These are phyloP conservation scores for Dicranocentrus wangi DNA, from an alignment of 2,888 invertebrate genomes.

Conservation along the genomic window DNA sequence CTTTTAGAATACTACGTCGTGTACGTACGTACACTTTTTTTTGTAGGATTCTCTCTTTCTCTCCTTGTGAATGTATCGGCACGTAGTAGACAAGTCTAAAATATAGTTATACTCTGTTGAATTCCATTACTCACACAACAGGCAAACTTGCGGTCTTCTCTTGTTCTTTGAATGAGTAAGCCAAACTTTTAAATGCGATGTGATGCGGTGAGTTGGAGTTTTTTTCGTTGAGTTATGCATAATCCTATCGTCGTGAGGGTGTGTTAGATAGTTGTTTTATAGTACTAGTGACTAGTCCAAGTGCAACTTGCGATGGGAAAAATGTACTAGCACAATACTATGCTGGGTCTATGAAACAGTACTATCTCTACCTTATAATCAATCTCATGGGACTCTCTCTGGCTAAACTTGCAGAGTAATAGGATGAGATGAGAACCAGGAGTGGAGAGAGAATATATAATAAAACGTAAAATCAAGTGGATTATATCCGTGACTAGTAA, in stretches of 20 bases:
- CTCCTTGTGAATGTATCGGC: too few species aligned
- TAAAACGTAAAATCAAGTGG: slow-evolving; percentile 24
- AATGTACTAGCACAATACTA: neutral
- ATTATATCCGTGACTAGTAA: slow-evolving; percentile 12
- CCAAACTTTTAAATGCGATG: slow-evolving; percentile 21
- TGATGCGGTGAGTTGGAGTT: slow-evolving; percentile 31
- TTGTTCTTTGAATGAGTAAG: slow-evolving; percentile 14
- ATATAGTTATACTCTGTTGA: slow-evolving; percentile 21
- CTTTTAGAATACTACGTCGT: neutral
- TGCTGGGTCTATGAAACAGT: neutral
- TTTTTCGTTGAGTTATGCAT: slow-evolving; percentile 30
- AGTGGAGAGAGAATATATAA: neutral
- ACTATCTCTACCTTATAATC: neutral
- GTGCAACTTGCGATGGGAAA: slow-evolving; percentile 2
- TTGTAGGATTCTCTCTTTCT: too few species aligned
- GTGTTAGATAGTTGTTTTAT: slow-evolving; percentile 2
- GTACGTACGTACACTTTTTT: neutral
- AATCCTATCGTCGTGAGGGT: slow-evolving; percentile 6
- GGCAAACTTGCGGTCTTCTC: slow-evolving; percentile 26
- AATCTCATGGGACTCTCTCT: slow-evolving; percentile 15
- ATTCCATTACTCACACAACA: slow-evolving; percentile 16
- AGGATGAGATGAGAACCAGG: neutral
- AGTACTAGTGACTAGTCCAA: neutral
- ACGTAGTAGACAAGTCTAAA: neutral
- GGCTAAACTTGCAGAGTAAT: neutral